Percentiles rank a stretch among this genome's conserved stretches.
phyloP scores from a whole-genome alignment of 2,888 invertebrate genomes.

The Scaptomyza tumidula region DNA sequence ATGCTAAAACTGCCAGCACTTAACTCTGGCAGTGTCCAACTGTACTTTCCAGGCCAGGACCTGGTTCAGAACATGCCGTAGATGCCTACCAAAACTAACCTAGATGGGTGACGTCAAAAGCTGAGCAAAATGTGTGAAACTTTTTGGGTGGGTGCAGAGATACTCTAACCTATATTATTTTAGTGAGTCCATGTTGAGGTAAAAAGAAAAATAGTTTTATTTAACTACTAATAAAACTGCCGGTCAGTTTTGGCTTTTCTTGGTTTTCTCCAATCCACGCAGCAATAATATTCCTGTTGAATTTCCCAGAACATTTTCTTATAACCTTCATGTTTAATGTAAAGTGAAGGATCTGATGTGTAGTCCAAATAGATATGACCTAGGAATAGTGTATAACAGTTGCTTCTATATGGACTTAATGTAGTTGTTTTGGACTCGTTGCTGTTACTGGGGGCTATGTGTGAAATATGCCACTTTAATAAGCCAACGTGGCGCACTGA shows the following conservation, averaged over 20 bases:
- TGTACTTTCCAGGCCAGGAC: slow-evolving; percentile 52
- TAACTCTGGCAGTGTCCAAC: slow-evolving; percentile 60
- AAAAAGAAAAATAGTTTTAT: neutral
- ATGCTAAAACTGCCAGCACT: slow-evolving; percentile 73
- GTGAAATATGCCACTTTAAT: slow-evolving; percentile 79
- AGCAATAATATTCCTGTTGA: too few species aligned
- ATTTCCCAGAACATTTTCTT: too few species aligned
- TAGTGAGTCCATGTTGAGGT: neutral
- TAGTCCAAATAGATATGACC: neutral
- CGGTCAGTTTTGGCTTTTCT: too few species aligned
- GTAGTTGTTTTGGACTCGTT: slow-evolving; percentile 40
- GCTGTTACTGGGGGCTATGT: slow-evolving; percentile 61
- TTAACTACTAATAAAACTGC: too few species aligned
- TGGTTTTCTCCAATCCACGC: too few species aligned
- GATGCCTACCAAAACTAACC: slow-evolving; percentile 27
- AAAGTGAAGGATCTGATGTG: neutral
- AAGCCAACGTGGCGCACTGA: slow-evolving; percentile 74
- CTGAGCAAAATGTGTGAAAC: neutral
- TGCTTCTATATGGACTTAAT: slow-evolving; percentile 21
- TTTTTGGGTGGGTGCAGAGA: neutral
- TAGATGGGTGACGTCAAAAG: slow-evolving; percentile 24
- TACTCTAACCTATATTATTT: slow-evolving; percentile 2
- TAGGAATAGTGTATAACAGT: slow-evolving; percentile 6
- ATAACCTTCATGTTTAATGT: too few species aligned
- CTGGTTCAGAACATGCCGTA: slow-evolving; percentile 10